These are phyloP conservation scores for Oryctes rhinoceros DNA, from an alignment of 1,140 invertebrate species.

Conservation along the genomic window DNA sequence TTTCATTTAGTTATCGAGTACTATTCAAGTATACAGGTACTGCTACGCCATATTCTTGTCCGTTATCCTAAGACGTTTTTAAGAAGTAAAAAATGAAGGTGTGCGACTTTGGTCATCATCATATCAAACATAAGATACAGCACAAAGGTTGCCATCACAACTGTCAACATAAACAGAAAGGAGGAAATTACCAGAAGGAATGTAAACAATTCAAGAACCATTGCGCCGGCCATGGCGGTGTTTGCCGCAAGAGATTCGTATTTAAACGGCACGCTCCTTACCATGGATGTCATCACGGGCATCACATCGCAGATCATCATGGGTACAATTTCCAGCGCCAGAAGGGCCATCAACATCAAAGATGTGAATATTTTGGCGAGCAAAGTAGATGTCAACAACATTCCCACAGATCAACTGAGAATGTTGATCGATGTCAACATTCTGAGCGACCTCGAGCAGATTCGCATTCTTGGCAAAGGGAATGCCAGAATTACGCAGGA, in stretches of 20 bases:
- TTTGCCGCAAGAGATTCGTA: no score
- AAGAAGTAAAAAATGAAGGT: not conserved
- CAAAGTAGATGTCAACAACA: not conserved
- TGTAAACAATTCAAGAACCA: not conserved
- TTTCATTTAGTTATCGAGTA: not conserved
- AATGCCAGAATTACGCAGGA: not conserved
- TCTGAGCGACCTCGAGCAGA: not conserved
- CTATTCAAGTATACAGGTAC: no score
- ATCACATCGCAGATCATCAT: not conserved
- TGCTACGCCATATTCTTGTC: no score
- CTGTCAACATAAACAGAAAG: not conserved
- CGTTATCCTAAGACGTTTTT: not conserved
- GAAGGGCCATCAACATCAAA: not conserved
- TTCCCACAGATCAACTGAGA: not conserved
- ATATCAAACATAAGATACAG: not conserved
- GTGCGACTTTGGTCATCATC: not conserved
- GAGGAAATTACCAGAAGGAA: not conserved
- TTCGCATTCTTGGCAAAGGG: not conserved
- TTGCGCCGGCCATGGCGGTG: not conserved
- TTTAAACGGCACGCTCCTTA: not conserved
- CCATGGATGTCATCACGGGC: not conserved
- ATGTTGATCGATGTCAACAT: not conserved
- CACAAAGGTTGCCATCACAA: not conserved
- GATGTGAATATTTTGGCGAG: not conserved
- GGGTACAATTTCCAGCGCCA: not conserved